phyloP scores from a whole-genome alignment of 2,888 invertebrate genomes.

The Tiliacea citrago region DNA sequence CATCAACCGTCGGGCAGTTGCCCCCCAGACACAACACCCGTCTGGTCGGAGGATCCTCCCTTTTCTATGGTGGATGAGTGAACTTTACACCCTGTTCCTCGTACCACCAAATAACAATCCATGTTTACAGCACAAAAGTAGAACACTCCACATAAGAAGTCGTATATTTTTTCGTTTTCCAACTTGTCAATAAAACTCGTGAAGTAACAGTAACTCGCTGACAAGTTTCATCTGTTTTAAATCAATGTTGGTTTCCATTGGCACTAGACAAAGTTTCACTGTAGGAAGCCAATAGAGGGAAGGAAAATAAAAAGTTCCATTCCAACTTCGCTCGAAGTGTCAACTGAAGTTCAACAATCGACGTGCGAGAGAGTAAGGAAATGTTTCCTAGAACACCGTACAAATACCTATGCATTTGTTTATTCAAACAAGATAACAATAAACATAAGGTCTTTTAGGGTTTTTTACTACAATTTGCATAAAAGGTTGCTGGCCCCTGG shows the following conservation, averaged over 20 bases:
- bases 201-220: constrained; percentile 62
- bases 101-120: neutral
- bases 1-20: too few relatives aligned
- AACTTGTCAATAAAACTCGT: constrained; percentile 57
- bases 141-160: constrained; percentile 1
- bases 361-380: constrained; percentile 61
- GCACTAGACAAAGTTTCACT: constrained; percentile 74
- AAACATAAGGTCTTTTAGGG: constrained; percentile 38
- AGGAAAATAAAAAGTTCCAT: constrained; percentile 79
- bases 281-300: constrained; percentile 78
- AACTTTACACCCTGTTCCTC: too few relatives aligned
- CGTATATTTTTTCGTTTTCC: constrained; percentile 43
- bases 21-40: too few relatives aligned
- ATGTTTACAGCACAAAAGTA: neutral
- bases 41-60: too few relatives aligned
- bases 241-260: constrained; percentile 80
- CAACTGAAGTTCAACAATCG: constrained; percentile 81
- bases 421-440: constrained; percentile 42
- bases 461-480: constrained; percentile 58
- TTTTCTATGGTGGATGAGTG: too few relatives aligned
- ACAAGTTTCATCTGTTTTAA: constrained; percentile 72
- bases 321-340: constrained; percentile 79
- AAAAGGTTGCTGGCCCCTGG: constrained; percentile 54
- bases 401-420: constrained; percentile 39
- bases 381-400: constrained; percentile 53